A percentile compares a stretch with the other conserved stretches of the same genome.
phyloP scores from a whole-genome alignment of 2,113 vertebrate species.

The Paradoxurus hermaphroditus region DNA sequence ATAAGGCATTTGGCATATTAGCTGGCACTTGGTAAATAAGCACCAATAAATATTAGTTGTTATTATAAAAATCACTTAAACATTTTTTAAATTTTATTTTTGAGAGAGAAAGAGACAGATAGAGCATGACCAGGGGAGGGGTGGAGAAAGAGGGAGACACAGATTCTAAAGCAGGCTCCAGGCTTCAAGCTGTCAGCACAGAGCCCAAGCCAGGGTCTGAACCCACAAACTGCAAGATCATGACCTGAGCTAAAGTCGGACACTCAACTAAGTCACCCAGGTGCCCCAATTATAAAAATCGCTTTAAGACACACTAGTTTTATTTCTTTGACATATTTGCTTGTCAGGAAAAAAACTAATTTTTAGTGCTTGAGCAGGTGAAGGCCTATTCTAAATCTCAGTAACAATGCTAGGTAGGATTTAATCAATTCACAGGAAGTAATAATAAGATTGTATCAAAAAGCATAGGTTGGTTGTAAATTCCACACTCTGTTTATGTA shows the following conservation, averaged over 20 bases:
- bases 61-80: background rate
- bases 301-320: constrained; percentile 20
- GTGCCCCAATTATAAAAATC: background rate
- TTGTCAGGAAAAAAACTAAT: background rate
- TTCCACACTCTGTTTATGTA: constrained; percentile 3
- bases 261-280: too few species aligned
- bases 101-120: too few species aligned
- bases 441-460: background rate
- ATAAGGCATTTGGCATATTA: background rate
- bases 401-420: background rate
- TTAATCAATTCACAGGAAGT: background rate
- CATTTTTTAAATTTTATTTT: too few species aligned
- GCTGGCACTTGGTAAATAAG: background rate
- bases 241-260: too few species aligned
- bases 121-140: too few species aligned
- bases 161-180: too few species aligned
- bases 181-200: too few species aligned
- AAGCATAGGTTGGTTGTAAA: background rate
- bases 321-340: constrained; percentile 3
- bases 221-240: too few species aligned
- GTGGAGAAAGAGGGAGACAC: too few species aligned
- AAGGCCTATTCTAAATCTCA: constrained; percentile 17
- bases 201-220: too few species aligned
- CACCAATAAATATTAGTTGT: background rate
- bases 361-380: background rate